Evolutionary conservation across 2,888 invertebrate species (phyloP).

Genomic region (Acronicta alni): DNA sequence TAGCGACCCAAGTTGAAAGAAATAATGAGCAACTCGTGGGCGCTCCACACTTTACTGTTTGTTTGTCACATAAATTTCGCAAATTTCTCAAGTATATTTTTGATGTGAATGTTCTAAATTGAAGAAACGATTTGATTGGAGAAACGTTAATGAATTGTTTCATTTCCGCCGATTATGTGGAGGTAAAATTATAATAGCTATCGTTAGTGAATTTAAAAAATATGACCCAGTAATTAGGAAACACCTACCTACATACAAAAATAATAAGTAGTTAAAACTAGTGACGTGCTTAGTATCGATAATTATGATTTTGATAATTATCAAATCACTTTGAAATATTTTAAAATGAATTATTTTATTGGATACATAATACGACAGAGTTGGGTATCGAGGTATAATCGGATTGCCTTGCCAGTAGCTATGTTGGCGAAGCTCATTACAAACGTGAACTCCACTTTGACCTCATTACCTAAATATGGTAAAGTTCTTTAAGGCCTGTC

Average conservation of each 20-base stretch:
- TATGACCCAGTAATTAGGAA: no score
- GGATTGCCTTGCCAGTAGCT: conserved; percentile 73
- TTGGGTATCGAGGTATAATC: conserved; percentile 73
- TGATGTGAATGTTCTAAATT: conserved; percentile 6
- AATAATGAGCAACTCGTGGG: conserved; percentile 64
- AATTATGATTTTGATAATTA: conserved; percentile 19
- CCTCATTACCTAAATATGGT: conserved; percentile 85
- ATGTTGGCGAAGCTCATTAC: conserved; percentile 61
- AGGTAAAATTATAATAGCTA: neutral
- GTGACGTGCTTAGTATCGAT: conserved; percentile 32
- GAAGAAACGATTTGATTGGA: conserved; percentile 16
- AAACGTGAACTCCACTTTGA: conserved; percentile 76
- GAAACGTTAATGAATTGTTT: conserved; percentile 21
- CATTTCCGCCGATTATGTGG: neutral
- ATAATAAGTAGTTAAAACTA: conserved; percentile 18
- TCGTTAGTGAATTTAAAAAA: no score
- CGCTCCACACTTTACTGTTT: conserved; percentile 56
- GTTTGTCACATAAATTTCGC: conserved; percentile 41
- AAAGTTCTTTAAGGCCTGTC: conserved; percentile 77
- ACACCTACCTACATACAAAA: neutral
- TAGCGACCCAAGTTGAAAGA: conserved; percentile 66
- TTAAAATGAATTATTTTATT: conserved; percentile 55
- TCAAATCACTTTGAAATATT: conserved; percentile 40
- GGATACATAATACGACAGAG: conserved; percentile 60
- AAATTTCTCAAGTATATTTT: conserved; percentile 10